These are phyloP conservation scores for Drosophila bunnanda DNA, from an alignment of 2,888 invertebrate species.

Conservation along the genomic window DNA sequence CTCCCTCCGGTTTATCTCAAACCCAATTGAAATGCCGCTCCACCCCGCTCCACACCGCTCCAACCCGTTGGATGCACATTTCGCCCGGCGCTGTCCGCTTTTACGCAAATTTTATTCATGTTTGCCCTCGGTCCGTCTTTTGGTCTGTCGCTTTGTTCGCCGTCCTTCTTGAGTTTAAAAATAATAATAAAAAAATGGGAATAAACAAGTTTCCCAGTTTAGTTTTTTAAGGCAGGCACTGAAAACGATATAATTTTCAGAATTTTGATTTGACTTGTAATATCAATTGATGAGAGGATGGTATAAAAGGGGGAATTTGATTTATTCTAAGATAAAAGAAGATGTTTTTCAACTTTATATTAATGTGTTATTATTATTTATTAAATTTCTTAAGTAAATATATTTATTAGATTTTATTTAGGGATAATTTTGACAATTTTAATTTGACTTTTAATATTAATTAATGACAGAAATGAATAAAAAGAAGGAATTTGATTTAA, in stretches of 20 bases:
- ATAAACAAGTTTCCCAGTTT: slow-evolving; percentile 28
- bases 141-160: slow-evolving; percentile 32
- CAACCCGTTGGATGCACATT: slow-evolving; percentile 47
- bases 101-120: slow-evolving; percentile 79
- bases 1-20: slow-evolving; percentile 10
- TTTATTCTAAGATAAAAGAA: not conserved
- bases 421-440: no score
- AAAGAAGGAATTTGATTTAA: no score
- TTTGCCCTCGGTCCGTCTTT: slow-evolving; percentile 53
- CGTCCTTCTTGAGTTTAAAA: slow-evolving; percentile 12
- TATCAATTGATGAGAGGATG: not conserved
- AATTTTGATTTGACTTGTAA: slow-evolving; percentile 25
- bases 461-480: no score
- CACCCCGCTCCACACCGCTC: slow-evolving; percentile 2
- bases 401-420: not conserved
- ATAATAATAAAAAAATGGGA: not conserved
- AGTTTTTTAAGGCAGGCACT: not conserved
- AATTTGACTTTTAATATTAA: no score
- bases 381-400: not conserved
- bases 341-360: not conserved
- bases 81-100: slow-evolving; percentile 65
- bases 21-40: slow-evolving; percentile 42
- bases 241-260: slow-evolving; percentile 4
- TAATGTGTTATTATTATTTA: not conserved
- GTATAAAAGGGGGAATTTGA: not conserved